Evolutionary conservation across 2,797 vertebrate genomes (phyloP), one percentile per base, ranked within the genome.

Genomic region (Echeneis naucrates): DNA sequence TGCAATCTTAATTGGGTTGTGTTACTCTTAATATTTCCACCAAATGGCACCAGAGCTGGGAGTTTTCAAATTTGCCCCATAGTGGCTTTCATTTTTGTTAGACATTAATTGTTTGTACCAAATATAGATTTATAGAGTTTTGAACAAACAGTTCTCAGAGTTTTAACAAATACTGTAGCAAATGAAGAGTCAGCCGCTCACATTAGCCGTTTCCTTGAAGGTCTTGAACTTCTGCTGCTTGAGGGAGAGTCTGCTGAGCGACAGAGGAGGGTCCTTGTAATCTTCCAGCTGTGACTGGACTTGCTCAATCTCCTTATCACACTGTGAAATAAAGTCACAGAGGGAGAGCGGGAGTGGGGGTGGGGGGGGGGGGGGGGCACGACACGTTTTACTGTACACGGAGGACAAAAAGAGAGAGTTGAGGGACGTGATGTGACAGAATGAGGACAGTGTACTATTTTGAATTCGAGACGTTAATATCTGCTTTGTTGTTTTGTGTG

Each of bases 151-250:
- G 10, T 30, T 11, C 13, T 13, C 2, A 37, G 19, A 17, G 1
- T 19, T 33, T 55, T 5, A 12, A n/a, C 10, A 51, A 13, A 40
- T 7, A 6, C 24, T 47, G n/a, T 8, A 17, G 9, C 4, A 0
- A 53, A 19, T 0, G 5, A 27, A 19, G 3, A 33, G 33, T 0
- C 4, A 17, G 5, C 14, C 2, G 80, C 92, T 91, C 80, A 92
- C 89, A 10, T 93, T 92, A 19, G 93, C 95, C 0, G 92, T 86
- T 72, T 95, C 89, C 56, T 90, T 94, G 82, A 96, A 96, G 3
- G 92, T 91, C 78, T 90, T 94, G 87, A 96, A 96, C 55, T 90
- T 93, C 77, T 95, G 93, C 81, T 96, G 95, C 53, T 94, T 94
- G 83, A 96, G 94, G 2, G 95, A 95, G 17, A 96, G 90, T 45